Base-by-base conservation (phyloP, 2,888 invertebrate species). In the Steinernema hermaphroditum region DNA sequence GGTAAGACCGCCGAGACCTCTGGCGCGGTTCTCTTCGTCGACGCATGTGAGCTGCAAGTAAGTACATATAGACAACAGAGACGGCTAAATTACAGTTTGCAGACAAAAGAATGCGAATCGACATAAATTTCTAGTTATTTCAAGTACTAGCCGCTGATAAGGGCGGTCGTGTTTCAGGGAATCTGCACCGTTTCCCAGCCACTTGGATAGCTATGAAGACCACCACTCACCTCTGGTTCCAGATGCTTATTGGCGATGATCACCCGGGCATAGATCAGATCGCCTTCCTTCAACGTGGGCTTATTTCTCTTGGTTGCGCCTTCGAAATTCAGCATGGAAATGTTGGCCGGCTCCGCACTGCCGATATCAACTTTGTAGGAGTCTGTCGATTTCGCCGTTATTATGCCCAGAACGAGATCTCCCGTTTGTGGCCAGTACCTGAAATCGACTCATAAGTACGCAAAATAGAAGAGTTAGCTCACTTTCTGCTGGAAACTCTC, bases 291-390 rank as follows among this genome's bases (percentile, higher is more conserved):
- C 24, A 86, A 43, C 71, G 80, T 81, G 12, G 86, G 86, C 27
- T 83, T 72, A 69, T 86, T 86, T 68, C 83, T 62, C 72, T 86
- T 86, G 2, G 86, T 86, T 29, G 86, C 86, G 34, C 85, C 85
- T 75, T 86, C 84, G 74, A 82, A 82, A 29, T 75, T 71, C 29
- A 80, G 74, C 68, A 75, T 76, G 34, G 76, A 76, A 14, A 85
- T 75, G 74, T 76, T 73, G 14, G 86, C 85, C 29, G 72, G 75
- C 32, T 86, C 85, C 34, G 81, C 78, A 22, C 77, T 72, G 24
- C 83, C 85, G 34, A 86, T 82, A 57, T 86, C 86, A 16, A 86
- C 77, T 73, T 82, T 80, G 71, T 79, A 86, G 44, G 74, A 76
- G 54, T 86, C 86, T 19, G 84, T 85, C 1, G 75, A 74, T 72